Evolutionary conservation across 2,113 vertebrate genomes (phyloP), one percentile per base, ranked within the genome.

Genomic region (Cyprinus carpio): DNA sequence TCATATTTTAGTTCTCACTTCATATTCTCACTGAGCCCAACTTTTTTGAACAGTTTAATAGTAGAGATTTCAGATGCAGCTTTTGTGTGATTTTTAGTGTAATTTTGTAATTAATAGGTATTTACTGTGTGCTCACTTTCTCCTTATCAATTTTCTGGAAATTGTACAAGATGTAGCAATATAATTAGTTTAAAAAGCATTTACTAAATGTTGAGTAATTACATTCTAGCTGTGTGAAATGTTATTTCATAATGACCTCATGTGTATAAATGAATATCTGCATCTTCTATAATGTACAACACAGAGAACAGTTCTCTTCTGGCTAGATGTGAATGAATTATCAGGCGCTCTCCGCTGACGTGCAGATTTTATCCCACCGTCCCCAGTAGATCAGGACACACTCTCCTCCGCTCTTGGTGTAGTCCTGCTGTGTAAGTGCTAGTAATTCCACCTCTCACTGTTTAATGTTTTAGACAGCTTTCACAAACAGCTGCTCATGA

Each of bases 391-490:
- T 31, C 0, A 13, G 1, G 4, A 2, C 7, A 77, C 29, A 51
- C 16, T 56, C 46, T 31, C 25, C 27, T 54, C 25, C 16, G 15
- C 15, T 49, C 25, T 49, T 27, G 74, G 25, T 18, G 10, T 29
- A 29, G 15, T 56, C 29, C 76, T 6, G 76, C 76, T 78, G 51
- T 78, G 54, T 37, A 60, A 37, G 12, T 60, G 75, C 54, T 58
- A 23, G 16, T 13, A 37, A 60, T 37, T 76, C 54, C 34, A 4
- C 51, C 54, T 58, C 29, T 37, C 18, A 58, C 51, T 6, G 6
- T 58, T 78, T 31, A 11, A 23, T 34, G 27, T 15, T 34, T 37
- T 56, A 2, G 51, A 6, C 54, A 23, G 20, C 34, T 76, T 78
- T n/a, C 51, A 58, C 27, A 78, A 58, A 43, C 69, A 29, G 23